A percentile compares a stretch with the other conserved stretches of the same genome.
Conservation (phyloP, 2,797 vertebrate genomes). For the Pipistrellus kuhlii region DNA sequence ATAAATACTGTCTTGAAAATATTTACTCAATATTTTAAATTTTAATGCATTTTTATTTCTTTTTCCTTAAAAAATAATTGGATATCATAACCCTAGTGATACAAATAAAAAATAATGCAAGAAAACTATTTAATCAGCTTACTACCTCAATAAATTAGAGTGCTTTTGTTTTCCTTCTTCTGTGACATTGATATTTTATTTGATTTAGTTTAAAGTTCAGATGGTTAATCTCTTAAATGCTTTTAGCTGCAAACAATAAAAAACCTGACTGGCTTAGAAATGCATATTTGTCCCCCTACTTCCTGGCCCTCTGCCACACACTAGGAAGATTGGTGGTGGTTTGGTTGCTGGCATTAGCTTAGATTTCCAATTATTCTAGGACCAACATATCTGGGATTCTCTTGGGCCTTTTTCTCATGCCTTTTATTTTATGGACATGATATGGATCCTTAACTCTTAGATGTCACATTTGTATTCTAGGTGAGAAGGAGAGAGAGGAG, state of each 20-base stretch:
- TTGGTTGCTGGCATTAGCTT: background rate
- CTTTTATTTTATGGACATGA: background rate
- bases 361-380: background rate
- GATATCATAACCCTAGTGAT: background rate
- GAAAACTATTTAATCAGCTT: conserved; percentile 18
- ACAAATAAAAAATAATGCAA: conserved; percentile 51
- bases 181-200: background rate
- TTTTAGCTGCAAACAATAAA: background rate
- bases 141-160: background rate
- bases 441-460: background rate
- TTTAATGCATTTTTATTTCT: conserved; percentile 8
- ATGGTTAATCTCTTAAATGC: background rate
- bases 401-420: background rate
- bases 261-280: background rate
- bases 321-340: background rate
- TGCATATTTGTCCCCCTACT: background rate
- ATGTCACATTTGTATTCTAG: background rate
- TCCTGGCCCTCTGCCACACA: background rate
- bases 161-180: conserved; percentile 14
- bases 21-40: background rate
- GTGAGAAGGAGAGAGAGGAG: conserved; percentile 5
- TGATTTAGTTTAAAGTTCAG: conserved; percentile 43
- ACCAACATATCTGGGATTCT: background rate
- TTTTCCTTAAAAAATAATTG: background rate
- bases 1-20: background rate